These are phyloP conservation scores for Zootoca vivipara DNA, from an alignment of 2,113 vertebrate genomes.

Conservation along the genomic window DNA sequence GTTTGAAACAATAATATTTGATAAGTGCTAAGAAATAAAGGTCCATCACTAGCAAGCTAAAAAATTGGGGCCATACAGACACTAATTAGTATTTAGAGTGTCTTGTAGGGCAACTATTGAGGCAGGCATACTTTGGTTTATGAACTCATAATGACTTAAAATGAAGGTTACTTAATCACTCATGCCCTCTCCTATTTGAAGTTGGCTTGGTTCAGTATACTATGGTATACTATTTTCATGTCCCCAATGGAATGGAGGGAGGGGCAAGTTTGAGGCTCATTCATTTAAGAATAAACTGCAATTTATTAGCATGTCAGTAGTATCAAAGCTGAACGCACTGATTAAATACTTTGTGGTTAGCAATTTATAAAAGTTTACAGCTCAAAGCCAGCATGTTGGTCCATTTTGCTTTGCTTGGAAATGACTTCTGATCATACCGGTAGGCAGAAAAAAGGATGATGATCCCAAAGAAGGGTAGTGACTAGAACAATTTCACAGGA, in stretches of 20 bases:
- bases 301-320: neutral
- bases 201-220: neutral
- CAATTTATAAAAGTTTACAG: neutral
- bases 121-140: neutral
- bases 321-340: neutral
- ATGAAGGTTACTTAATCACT: neutral
- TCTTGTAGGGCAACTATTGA: neutral
- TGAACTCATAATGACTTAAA: neutral
- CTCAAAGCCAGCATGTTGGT: neutral
- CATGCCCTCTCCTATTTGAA: neutral
- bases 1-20: neutral
- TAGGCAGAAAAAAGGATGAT: neutral
- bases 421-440: neutral
- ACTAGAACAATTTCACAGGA: neutral
- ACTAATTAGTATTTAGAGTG: neutral
- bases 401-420: neutral
- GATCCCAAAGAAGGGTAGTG: neutral
- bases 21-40: neutral
- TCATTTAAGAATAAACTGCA: neutral
- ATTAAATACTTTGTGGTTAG: neutral
- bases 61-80: neutral
- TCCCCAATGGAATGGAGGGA: neutral
- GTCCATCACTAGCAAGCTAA: neutral
- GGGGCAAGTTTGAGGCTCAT: neutral
- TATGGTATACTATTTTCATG: neutral